phyloP scores from a whole-genome alignment of 1,140 invertebrate species.

The Megalonaias nervosa region DNA sequence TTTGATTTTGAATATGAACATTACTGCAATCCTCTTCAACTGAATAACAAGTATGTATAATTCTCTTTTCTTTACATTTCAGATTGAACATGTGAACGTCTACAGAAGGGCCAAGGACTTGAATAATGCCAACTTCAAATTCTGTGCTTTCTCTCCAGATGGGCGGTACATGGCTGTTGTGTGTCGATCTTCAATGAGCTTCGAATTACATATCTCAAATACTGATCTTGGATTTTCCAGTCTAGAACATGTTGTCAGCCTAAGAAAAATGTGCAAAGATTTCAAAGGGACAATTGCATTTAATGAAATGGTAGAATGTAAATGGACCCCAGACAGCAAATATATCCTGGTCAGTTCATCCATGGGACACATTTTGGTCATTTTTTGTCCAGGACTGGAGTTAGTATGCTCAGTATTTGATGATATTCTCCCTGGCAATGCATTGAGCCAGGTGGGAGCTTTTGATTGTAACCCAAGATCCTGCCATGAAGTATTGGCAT shows the following conservation, averaged over 20 bases:
- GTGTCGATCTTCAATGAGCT: conserved; percentile 27
- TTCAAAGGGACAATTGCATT: conserved; percentile 34
- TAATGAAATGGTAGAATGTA: conserved; percentile 52
- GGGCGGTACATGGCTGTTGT: conserved; percentile 45
- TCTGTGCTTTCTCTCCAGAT: conserved; percentile 49
- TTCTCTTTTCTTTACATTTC: too few species aligned
- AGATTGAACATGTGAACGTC: conserved; percentile 15
- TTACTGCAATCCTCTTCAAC: too few species aligned
- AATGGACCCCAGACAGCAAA: conserved; percentile 53
- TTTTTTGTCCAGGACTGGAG: conserved; percentile 20
- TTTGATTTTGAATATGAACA: too few species aligned
- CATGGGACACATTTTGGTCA: conserved; percentile 38
- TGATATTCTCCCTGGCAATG: conserved; percentile 26
- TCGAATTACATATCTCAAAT: conserved; percentile 32
- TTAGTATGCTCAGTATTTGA: conserved; percentile 30
- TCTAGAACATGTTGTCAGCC: conserved; percentile 21
- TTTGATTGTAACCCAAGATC: conserved; percentile 54
- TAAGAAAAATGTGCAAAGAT: conserved; percentile 33
- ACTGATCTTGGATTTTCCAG: conserved; percentile 13
- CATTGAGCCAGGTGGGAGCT: conserved; percentile 36
- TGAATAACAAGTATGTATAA: too few species aligned
- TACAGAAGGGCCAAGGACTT: conserved; percentile 30
- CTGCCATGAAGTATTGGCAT: conserved; percentile 34
- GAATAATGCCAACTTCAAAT: conserved; percentile 37
- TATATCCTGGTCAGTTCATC: conserved; percentile 44